A percentile compares a stretch with the other conserved stretches of the same genome.
Evolutionary conservation across 1,140 invertebrate genomes (phyloP).

Genomic region (Drosophila parabipectinata): DNA sequence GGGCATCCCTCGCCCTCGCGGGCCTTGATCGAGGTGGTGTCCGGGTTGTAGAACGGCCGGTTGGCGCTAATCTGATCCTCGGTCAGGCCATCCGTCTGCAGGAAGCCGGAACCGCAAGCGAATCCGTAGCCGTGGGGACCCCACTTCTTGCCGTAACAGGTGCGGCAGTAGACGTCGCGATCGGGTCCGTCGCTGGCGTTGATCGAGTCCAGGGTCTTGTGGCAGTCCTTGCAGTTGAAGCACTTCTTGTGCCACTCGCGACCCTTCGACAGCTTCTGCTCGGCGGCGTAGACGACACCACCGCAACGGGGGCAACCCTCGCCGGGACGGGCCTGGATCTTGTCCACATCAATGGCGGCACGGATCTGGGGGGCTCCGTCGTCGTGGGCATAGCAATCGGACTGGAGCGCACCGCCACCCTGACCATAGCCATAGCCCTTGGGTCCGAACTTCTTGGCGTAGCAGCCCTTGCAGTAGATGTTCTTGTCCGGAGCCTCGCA

Average conservation of each 20-base stretch:
- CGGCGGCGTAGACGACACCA: slow-evolving; percentile 95
- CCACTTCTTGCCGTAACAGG: slow-evolving; percentile 91
- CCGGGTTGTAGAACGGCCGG: slow-evolving; percentile 92
- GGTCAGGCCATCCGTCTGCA: slow-evolving; percentile 93
- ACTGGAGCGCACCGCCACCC: slow-evolving; percentile 95
- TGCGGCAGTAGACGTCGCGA: slow-evolving; percentile 92
- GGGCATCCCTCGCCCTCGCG: slow-evolving; percentile 95
- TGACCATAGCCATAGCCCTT: slow-evolving; percentile 97
- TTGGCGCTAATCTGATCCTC: slow-evolving; percentile 91
- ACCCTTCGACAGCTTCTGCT: slow-evolving; percentile 93
- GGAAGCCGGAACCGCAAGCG: slow-evolving; percentile 96
- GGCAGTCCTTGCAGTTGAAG: slow-evolving; percentile 98
- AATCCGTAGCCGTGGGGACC: slow-evolving; percentile 98
- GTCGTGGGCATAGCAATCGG: slow-evolving; percentile 86
- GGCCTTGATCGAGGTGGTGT: slow-evolving; percentile 94
- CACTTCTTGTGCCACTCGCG: slow-evolving; percentile 99
- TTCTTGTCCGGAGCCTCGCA: slow-evolving; percentile 97
- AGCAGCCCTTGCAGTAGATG: slow-evolving; percentile 99
- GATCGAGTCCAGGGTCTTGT: slow-evolving; percentile 95
- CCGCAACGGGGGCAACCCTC: slow-evolving; percentile 95
- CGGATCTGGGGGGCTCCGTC: slow-evolving; percentile 73
- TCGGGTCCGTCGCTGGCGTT: slow-evolving; percentile 96
- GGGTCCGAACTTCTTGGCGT: slow-evolving; percentile 96
- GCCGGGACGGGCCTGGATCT: slow-evolving; percentile 91
- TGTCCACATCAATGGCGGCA: slow-evolving; percentile 91